Percentiles rank a stretch among this genome's conserved stretches.
These are phyloP conservation scores for Marronus borbonicus DNA, from an alignment of 2,888 invertebrate species.

Conservation along the genomic window DNA sequence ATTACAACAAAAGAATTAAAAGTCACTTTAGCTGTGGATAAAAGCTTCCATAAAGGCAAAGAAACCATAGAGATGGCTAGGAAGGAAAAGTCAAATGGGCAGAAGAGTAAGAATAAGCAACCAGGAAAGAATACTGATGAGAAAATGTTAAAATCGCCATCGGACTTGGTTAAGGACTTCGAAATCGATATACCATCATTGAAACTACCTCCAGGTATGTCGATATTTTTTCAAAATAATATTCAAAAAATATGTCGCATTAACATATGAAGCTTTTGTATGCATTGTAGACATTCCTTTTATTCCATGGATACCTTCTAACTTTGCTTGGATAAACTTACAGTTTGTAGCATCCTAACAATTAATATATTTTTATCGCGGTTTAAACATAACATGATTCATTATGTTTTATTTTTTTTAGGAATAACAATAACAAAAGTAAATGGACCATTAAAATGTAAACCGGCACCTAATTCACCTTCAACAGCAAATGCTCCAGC, in stretches of 20 bases:
- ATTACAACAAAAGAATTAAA: constrained; percentile 62
- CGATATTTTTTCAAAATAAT: neutral
- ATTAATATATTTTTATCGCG: no score
- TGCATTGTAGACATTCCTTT: no score
- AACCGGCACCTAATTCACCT: constrained; percentile 43
- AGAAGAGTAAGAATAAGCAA: constrained; percentile 54
- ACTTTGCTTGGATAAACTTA: no score
- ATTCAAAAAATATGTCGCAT: neutral
- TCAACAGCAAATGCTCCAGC: constrained; percentile 58
- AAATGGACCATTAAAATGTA: constrained; percentile 67
- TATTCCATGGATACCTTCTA: no score
- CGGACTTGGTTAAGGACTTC: constrained; percentile 50
- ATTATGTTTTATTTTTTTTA: constrained; percentile 48
- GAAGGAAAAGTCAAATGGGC: constrained; percentile 52
- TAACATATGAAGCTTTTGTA: neutral
- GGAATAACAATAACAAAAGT: constrained; percentile 72
- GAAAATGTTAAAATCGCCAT: constrained; percentile 12
- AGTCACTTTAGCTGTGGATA: constrained; percentile 64
- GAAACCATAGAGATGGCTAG: constrained; percentile 49
- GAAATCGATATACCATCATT: constrained; percentile 66
- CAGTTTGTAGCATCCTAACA: no score
- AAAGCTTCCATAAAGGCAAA: constrained; percentile 56
- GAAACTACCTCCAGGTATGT: constrained; percentile 65
- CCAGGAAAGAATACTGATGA: constrained; percentile 53
- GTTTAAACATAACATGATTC: neutral